Percentiles rank a stretch among this genome's conserved stretches.
These are phyloP conservation scores for Leiothrix lutea DNA, from an alignment of 2,113 vertebrate species.

Conservation along the genomic window DNA sequence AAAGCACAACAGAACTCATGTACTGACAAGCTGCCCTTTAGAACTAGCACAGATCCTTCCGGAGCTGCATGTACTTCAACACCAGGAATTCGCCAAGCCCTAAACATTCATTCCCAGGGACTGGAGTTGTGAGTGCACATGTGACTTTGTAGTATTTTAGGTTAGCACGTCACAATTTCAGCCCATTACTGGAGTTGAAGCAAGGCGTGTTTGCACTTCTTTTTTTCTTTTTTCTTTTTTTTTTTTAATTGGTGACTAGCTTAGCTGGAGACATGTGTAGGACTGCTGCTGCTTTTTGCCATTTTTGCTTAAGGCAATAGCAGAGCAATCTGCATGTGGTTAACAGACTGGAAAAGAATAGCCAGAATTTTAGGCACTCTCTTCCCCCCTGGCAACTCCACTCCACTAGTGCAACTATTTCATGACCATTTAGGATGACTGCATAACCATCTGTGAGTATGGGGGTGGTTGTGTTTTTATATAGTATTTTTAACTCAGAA, in stretches of 20 bases:
- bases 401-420: not conserved
- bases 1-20: not conserved
- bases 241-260: not conserved
- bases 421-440: not conserved
- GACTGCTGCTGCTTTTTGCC: not conserved
- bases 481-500: not conserved
- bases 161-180: not conserved
- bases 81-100: not conserved
- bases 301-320: not conserved
- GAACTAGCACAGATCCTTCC: not conserved
- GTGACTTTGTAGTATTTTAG: not conserved
- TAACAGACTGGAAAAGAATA: conserved; percentile 21
- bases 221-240: not conserved
- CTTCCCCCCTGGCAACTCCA: not conserved
- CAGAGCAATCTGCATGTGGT: not conserved
- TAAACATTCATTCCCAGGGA: not conserved
- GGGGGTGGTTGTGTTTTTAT: not conserved
- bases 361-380: not conserved
- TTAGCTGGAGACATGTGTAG: not conserved
- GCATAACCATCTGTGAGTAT: not conserved
- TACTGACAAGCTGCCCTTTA: not conserved
- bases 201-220: not conserved
- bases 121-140: not conserved
- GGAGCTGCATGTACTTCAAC: not conserved
- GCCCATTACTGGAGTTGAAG: not conserved